These are phyloP conservation scores for Hippocampus mohnikei DNA, from an alignment of 2,113 vertebrate genomes.

Conservation along the genomic window DNA sequence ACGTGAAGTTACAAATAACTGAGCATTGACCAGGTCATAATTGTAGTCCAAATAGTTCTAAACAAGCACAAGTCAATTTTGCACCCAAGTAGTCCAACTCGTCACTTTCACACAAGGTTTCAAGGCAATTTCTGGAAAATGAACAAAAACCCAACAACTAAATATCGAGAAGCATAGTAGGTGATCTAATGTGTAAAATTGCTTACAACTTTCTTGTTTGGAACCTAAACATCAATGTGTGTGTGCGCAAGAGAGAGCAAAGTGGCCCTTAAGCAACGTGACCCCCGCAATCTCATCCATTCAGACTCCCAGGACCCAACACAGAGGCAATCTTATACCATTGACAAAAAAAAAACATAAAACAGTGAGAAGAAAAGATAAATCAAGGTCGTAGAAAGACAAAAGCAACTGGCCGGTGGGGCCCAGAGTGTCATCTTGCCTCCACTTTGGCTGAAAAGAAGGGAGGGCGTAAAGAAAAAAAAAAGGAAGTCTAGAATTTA, in stretches of 20 bases:
- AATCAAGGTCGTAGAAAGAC: constrained; percentile 62
- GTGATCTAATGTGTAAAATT: constrained; percentile 45
- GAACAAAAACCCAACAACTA: neutral
- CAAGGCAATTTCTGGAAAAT: no score
- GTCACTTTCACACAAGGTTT: no score
- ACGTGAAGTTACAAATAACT: no score
- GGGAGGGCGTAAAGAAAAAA: constrained; percentile 37
- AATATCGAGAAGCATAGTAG: neutral
- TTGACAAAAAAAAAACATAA: constrained; percentile 23
- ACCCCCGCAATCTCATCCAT: constrained; percentile 23
- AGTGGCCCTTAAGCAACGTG: constrained; percentile 40
- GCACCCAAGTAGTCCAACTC: neutral
- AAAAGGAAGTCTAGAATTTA: constrained; percentile 68
- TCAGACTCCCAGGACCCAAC: constrained; percentile 43
- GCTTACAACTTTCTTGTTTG: constrained; percentile 47
- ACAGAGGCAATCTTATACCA: constrained; percentile 57
- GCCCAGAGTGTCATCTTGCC: constrained; percentile 66
- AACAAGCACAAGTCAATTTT: neutral
- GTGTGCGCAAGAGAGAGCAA: constrained; percentile 34
- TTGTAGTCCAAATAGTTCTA: neutral
- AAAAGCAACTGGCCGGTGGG: constrained; percentile 66
- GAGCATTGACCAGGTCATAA: no score
- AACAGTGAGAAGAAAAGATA: constrained; percentile 51
- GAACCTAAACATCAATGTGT: constrained; percentile 34
- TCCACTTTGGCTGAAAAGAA: constrained; percentile 56